Conservation (phyloP, 2,113 vertebrate genomes). For the Microtus pennsylvanicus region DNA sequence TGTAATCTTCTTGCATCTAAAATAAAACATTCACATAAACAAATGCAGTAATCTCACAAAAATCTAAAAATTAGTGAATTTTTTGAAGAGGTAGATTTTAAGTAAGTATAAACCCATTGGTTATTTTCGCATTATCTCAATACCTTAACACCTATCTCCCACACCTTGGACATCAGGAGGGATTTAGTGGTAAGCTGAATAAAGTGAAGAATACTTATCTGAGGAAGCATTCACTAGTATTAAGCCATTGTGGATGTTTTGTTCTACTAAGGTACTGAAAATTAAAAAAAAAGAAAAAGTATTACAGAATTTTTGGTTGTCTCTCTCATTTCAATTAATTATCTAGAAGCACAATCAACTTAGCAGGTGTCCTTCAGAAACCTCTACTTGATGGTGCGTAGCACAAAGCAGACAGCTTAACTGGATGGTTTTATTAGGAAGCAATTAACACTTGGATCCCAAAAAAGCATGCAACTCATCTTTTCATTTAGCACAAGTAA, state of each 20-base stretch:
- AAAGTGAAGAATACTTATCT: neutral
- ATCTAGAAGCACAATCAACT: conserved; percentile 77
- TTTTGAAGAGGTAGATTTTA: neutral
- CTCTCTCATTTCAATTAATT: conserved; percentile 82
- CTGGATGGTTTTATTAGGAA: conserved; percentile 81
- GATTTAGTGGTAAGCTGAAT: neutral
- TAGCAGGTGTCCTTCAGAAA: conserved; percentile 80
- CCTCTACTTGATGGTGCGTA: conserved; percentile 48
- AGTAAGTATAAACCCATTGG: conserved; percentile 32
- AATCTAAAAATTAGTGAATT: neutral
- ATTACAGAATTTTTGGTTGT: conserved; percentile 16
- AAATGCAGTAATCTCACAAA: neutral
- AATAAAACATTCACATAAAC: conserved; percentile 1
- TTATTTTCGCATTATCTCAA: conserved; percentile 22
- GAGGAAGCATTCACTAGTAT: neutral
- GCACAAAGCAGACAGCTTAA: conserved; percentile 78
- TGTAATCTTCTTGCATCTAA: neutral
- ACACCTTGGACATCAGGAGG: neutral
- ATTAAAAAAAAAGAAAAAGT: neutral
- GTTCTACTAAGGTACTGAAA: conserved; percentile 66
- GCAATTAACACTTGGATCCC: conserved; percentile 78
- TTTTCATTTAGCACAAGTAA: conserved; percentile 75
- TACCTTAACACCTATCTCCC: neutral
- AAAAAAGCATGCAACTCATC: conserved; percentile 67
- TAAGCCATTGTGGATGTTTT: conserved; percentile 63